Base-by-base conservation (phyloP, 2,888 invertebrate species). In the Petrophora chlorosata region DNA sequence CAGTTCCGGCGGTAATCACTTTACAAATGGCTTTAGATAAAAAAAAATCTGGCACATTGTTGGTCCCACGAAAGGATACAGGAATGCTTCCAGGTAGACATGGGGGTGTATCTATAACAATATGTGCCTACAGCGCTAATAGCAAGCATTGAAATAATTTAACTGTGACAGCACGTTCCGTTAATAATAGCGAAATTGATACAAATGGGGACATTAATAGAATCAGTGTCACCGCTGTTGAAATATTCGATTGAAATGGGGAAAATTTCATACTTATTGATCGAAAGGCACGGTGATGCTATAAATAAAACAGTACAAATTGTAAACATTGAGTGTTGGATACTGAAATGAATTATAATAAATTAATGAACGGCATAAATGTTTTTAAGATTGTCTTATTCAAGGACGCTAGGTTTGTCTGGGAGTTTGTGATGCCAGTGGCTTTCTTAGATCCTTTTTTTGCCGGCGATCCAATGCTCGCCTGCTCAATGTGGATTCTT, bases 1-100 rank as follows among this genome's bases (percentile, higher is more conserved):
- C 63, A 82, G 82, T 82, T 86, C 88, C 89, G 86, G 79, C 79
- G 73, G 79, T 85, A 82, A 87, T 82, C 79, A 78, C 59, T 79
- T 76, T 61, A 85, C 79, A 79, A 77, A 84, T 74, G 69, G 70
- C 47, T 56, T 61, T 60, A 51, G 70, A 71, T 65, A 72, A 70
- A 81, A 83, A 82, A 85, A 81, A 75, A 53, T 59, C 22, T 50
- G 28, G 53, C 58, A 63, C 67, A 77, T 84, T 84, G 81, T 85
- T 76, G 70, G 73, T 58, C 58, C 60, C 65, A 65, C 56, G 69
- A 79, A 78, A 69, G 72, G 72, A 80, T 78, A 58, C 81, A 78
- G 70, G 73, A 76, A 79, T 76, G 67, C 64, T 67, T 64, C 76
- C 86, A 85, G 86, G 87, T 86, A 88, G 78, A 71, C 66, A 74